Percentiles rank a stretch among this genome's conserved stretches.
Conservation (phyloP, 1,140 invertebrate species). For the Bombus picipes region DNA sequence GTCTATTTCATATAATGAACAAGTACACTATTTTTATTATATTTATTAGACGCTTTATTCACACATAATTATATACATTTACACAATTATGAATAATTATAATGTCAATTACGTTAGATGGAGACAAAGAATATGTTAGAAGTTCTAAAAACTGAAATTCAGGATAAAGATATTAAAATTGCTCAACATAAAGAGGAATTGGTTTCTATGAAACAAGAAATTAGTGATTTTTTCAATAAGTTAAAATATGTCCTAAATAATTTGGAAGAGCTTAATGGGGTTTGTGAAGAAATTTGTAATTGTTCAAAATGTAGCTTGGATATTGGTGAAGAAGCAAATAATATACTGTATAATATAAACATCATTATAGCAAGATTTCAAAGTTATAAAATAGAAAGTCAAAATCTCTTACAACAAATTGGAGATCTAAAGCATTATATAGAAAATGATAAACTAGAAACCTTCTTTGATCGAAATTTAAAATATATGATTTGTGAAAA, state of each 20-base stretch:
- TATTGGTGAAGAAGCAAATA: constrained; percentile 52
- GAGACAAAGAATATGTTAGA: constrained; percentile 50
- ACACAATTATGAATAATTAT: background rate
- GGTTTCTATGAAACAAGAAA: constrained; percentile 52
- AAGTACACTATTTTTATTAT: constrained; percentile 8
- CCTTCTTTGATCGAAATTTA: background rate
- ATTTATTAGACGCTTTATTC: background rate
- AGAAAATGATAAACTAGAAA: constrained; percentile 3
- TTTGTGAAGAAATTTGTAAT: constrained; percentile 41
- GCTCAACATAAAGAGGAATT: constrained; percentile 59
- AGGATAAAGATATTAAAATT: constrained; percentile 59
- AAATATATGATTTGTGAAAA: background rate
- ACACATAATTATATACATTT: background rate
- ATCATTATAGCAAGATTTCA: constrained; percentile 54
- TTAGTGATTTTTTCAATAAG: constrained; percentile 58
- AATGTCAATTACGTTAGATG: constrained; percentile 26
- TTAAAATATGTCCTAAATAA: constrained; percentile 62
- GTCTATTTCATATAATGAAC: constrained; percentile 35
- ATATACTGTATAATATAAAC: constrained; percentile 49
- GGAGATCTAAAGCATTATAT: constrained; percentile 51
- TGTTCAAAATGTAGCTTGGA: constrained; percentile 46
- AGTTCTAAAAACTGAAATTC: constrained; percentile 51
- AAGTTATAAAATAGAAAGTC: constrained; percentile 59
- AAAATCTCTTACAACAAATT: constrained; percentile 49
- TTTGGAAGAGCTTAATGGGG: constrained; percentile 50